These are phyloP conservation scores for Neuroterus valhalla DNA, from an alignment of 1,140 invertebrate species.

Conservation along the genomic window DNA sequence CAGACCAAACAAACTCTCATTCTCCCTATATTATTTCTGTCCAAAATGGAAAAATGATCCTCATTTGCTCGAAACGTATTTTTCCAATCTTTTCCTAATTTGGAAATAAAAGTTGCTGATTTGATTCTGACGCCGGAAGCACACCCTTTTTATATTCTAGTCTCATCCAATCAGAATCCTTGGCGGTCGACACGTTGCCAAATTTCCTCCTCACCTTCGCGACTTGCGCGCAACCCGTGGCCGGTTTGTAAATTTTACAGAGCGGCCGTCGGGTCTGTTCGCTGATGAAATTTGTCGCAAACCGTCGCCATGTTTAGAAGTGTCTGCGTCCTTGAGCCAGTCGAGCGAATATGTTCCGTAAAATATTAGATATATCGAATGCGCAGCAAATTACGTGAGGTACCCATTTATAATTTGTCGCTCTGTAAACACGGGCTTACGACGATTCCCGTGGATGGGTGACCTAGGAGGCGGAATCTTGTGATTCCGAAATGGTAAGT, in stretches of 20 bases:
- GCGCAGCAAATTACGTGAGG: slow-evolving; percentile 74
- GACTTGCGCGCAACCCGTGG: slow-evolving; percentile 57
- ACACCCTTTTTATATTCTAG: slow-evolving; percentile 45
- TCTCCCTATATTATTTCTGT: too few relatives aligned
- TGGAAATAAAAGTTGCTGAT: slow-evolving; percentile 56
- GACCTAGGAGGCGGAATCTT: slow-evolving; percentile 73
- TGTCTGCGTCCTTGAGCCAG: slow-evolving; percentile 75
- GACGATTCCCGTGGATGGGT: slow-evolving; percentile 75
- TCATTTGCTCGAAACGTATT: too few relatives aligned
- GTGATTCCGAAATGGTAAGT: slow-evolving; percentile 81
- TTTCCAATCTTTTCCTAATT: background rate
- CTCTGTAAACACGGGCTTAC: slow-evolving; percentile 65
- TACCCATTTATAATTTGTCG: slow-evolving; percentile 73
- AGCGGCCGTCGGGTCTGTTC: slow-evolving; percentile 28
- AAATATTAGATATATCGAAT: slow-evolving; percentile 74
- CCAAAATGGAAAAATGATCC: too few relatives aligned
- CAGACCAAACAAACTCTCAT: too few relatives aligned
- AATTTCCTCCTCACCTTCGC: slow-evolving; percentile 26
- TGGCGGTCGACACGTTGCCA: slow-evolving; percentile 57
- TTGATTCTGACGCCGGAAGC: slow-evolving; percentile 53
- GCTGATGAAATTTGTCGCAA: slow-evolving; percentile 57
- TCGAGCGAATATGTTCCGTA: slow-evolving; percentile 72
- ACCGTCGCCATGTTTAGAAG: slow-evolving; percentile 78
- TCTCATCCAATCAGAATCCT: slow-evolving; percentile 49
- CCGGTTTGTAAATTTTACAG: background rate